Base-by-base conservation (phyloP, 2,888 invertebrate species). In the Hyppa rectilinea region DNA sequence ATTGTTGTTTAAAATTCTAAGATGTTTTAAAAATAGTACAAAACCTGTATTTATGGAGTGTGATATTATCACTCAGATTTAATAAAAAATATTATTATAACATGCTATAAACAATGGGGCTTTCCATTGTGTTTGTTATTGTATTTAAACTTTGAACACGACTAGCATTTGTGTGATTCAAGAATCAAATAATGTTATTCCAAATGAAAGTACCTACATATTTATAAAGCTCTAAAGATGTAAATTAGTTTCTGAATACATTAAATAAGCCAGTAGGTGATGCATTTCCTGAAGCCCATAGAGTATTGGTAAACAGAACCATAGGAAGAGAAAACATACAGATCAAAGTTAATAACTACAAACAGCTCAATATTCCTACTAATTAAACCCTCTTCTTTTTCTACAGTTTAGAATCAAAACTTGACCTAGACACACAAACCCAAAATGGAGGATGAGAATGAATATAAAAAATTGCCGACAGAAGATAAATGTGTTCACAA, bases 401-500 rank as follows among this genome's bases (percentile, higher is more conserved):
- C 56, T 47, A 34, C 61, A 74, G 59, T 72, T 78, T 66, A 76
- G 80, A 64, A 59, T 65, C 59, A 86, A 84, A 71, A 87, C 73
- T 85, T 84, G 79, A 87, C 83, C 83, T 71, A 78, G 80, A 55
- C 71, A 64, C n/a, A 56, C 71, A 83, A 81, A 85, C 79, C 71
- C 82, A 96, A 87, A 78, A 98, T 98, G 98, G 98, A 98, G 87
- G 98, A 98, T 91, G 98, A 98, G 87, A 98, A 98, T 80, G 98
- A 98, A 94, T 98, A 97, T 90, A 97, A 98, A 86, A 98, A 98
- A 94, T 94, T 98, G 78, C 97, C 98, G 0, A 96, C 98, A 56
- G 99, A 99, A 82, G 99, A 99, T 71, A 97, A 98, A 91, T 98
- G 98, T 92, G 97, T 98, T 23, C 99, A 99, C 93, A 99, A 99